Conservation (phyloP, 2,113 vertebrate genomes). For the Galbula dea region DNA sequence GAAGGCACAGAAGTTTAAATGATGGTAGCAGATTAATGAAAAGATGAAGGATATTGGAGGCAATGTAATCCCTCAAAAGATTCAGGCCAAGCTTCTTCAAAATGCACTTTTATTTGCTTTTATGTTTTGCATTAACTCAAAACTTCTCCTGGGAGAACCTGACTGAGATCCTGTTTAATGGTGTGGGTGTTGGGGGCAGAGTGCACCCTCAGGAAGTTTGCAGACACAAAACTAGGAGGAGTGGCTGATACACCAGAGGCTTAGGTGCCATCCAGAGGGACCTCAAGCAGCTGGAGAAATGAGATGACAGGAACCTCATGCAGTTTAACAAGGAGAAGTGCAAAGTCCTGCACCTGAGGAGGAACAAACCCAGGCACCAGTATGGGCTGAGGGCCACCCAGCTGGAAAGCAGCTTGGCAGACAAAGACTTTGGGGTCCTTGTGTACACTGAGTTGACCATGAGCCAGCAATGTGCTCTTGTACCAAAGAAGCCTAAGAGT, state of each 20-base stretch:
- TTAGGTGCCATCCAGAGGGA: neutral
- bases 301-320: neutral
- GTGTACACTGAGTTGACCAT: neutral
- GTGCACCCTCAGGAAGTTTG: neutral
- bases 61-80: neutral
- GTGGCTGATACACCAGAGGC: fast-evolving
- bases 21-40: slow-evolving; percentile 35
- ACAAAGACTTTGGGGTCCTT: neutral
- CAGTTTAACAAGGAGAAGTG: neutral
- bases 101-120: neutral
- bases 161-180: neutral
- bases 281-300: fast-evolving
- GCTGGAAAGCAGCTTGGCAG: neutral
- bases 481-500: neutral
- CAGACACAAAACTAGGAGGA: neutral
- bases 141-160: neutral
- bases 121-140: neutral
- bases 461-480: no score
- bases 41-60: neutral
- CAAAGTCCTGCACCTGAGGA: neutral
- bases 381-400: neutral
- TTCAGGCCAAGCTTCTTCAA: neutral
- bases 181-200: neutral
- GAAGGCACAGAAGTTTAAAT: slow-evolving; percentile 26
- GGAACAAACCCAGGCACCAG: neutral